Percentiles rank a stretch among this genome's conserved stretches.
Evolutionary conservation across 2,888 invertebrate species (phyloP).

Genomic region (Drosophila anceps): DNA sequence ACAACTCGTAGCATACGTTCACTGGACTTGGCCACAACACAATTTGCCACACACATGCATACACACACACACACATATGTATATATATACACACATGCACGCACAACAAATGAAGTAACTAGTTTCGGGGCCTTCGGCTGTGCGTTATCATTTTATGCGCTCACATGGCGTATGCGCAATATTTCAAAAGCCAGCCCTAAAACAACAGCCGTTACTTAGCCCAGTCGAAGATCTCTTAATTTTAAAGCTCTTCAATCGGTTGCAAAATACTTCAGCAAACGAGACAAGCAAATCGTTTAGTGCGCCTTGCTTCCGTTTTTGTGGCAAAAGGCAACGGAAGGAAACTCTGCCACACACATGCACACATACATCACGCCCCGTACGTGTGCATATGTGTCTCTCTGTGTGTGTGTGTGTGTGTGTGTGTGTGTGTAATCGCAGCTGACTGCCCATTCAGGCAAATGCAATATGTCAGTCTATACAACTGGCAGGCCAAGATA

Average conservation of each 20-base stretch:
- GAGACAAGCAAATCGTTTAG: constrained; percentile 82
- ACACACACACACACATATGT: background rate
- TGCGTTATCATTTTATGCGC: constrained; percentile 18
- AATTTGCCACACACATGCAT: constrained; percentile 1
- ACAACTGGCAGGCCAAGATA: constrained; percentile 71
- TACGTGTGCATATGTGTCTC: constrained; percentile 40
- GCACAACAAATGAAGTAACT: constrained; percentile 29
- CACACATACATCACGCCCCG: constrained; percentile 25
- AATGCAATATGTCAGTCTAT: constrained; percentile 77
- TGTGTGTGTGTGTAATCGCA: constrained; percentile 66
- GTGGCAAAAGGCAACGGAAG: constrained; percentile 68
- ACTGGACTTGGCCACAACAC: constrained; percentile 21
- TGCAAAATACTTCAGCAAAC: constrained; percentile 66
- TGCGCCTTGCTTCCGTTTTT: constrained; percentile 72
- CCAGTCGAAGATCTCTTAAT: constrained; percentile 56
- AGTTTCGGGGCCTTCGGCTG: background rate
- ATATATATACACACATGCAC: background rate
- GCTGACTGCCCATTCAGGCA: constrained; percentile 77
- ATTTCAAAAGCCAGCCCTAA: constrained; percentile 23
- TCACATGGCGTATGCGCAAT: constrained; percentile 38
- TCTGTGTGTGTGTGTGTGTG: constrained; percentile 48
- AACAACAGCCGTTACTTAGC: background rate
- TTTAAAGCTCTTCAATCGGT: constrained; percentile 65
- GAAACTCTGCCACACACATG: constrained; percentile 42
- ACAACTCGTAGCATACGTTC: constrained; percentile 33